Evolutionary conservation across 1,140 invertebrate species (phyloP), one percentile per base, ranked within the genome.

Genomic region (Pseudobourletiella spinata): DNA sequence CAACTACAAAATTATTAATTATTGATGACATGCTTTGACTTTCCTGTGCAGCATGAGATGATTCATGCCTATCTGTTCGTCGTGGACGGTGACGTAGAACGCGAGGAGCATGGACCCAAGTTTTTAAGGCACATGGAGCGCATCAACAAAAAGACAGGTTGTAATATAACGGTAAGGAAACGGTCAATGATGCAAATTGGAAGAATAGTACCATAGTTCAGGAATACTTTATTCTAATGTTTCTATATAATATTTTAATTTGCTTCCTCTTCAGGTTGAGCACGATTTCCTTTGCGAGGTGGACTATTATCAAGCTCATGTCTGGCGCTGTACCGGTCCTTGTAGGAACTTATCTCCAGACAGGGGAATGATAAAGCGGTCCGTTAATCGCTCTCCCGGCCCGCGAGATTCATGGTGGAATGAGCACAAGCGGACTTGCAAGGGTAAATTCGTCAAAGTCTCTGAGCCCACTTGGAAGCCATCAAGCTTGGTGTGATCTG

Each of bases 41-140:
- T n/a, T 16, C 61, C 18, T 70, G 75, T 79, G 26, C 65, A 87
- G 78, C 96, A 99, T 77, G 96, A 99, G 78, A 99, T 99, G 96
- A 99, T 99, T 63, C 96, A 99, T 77, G 96, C 93, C 0, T 98
- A 86, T 74, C 80, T 98, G 54, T 98, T 98, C 79, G 25, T 62
- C 1, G 48, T 89, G 2, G 78, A 84, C 59, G 83, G 86, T 64
- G 83, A 86, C 70, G 80, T 81, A 70, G 91, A 96, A 70, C 80
- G 89, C 72, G 87, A 93, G 77, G 91, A 88, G 6, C 96, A 99
- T 80, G 96, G 96, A 0, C 91, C 91, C 6, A 85, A 91, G 70
- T 99, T 99, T 74, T 85, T 90, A 64, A 81, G 83, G 56, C 91
- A 97, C 66, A 98, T 99, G 96, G 72, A 87, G 57, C 80, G 90